phyloP scores from a whole-genome alignment of 1,140 invertebrate species.

The Sweltsa coloradensis region DNA sequence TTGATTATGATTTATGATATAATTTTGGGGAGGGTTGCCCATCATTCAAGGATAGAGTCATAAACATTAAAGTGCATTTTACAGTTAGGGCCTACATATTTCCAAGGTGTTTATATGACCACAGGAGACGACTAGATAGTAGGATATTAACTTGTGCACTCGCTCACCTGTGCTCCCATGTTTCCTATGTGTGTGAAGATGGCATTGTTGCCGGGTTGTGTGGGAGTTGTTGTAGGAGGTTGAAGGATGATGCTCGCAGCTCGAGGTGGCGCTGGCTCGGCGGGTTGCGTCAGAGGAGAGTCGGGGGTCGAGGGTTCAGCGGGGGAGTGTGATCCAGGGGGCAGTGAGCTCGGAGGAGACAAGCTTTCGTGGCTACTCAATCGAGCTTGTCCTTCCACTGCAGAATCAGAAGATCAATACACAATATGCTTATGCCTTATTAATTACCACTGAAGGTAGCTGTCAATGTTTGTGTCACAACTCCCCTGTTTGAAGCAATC shows the following conservation, averaged over 20 bases:
- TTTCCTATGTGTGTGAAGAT: constrained; percentile 6
- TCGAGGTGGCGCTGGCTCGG: background rate
- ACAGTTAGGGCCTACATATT: no score
- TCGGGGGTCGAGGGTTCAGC: background rate
- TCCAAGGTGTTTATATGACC: no score
- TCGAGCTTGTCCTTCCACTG: background rate
- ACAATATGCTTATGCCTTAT: background rate
- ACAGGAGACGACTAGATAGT: no score
- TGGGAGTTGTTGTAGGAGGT: background rate
- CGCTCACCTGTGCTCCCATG: no score
- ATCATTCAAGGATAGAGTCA: no score
- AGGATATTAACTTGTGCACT: no score
- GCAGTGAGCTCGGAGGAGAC: no score
- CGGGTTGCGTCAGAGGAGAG: background rate
- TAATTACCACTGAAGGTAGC: background rate
- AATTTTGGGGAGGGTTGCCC: no score
- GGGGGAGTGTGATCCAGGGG: background rate
- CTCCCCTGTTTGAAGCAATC: background rate
- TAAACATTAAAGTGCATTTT: no score
- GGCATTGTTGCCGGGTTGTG: background rate
- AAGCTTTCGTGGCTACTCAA: background rate
- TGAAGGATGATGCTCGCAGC: constrained; percentile 5
- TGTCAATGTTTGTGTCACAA: background rate
- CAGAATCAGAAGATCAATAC: background rate
- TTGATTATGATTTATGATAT: no score